These are phyloP conservation scores for Sinohyriopsis cumingii DNA, from an alignment of 2,888 invertebrate species.

Conservation along the genomic window DNA sequence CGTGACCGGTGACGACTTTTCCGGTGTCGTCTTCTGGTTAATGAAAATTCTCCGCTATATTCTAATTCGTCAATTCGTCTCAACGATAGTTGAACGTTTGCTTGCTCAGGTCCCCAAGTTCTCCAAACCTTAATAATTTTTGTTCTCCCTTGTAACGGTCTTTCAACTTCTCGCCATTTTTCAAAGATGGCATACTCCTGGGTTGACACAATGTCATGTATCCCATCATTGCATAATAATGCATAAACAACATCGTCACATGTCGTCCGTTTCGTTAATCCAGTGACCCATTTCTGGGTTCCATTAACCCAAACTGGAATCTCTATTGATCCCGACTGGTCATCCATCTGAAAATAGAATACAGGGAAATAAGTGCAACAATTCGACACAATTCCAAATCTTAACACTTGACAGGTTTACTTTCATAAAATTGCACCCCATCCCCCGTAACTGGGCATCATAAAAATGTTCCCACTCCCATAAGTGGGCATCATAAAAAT, in stretches of 20 bases:
- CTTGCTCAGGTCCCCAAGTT: constrained; percentile 84
- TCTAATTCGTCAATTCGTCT: constrained; percentile 56
- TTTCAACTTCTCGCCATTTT: constrained; percentile 79
- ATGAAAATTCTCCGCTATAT: constrained; percentile 48
- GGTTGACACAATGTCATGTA: constrained; percentile 82
- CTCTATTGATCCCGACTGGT: constrained; percentile 33
- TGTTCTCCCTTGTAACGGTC: constrained; percentile 81
- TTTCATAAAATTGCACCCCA: too few species aligned
- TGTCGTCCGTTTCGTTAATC: constrained; percentile 83
- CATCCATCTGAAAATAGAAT: constrained; percentile 43
- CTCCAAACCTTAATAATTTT: constrained; percentile 85
- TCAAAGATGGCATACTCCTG: constrained; percentile 75
- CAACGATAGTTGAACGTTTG: constrained; percentile 75
- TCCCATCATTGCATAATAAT: constrained; percentile 76
- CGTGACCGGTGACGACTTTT: constrained; percentile 40
- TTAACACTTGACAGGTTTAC: too few species aligned
- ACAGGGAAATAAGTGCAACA: not conserved
- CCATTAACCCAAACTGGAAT: constrained; percentile 81
- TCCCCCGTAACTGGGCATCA: too few species aligned
- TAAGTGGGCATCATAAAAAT: too few species aligned
- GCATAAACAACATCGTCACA: constrained; percentile 86
- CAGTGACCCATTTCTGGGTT: constrained; percentile 86
- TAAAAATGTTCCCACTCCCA: too few species aligned
- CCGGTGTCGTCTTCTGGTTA: constrained; percentile 39
- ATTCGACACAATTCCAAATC: too few species aligned